Base-by-base conservation (phyloP, 2,113 vertebrate species). In the Oryzias melastigma region DNA sequence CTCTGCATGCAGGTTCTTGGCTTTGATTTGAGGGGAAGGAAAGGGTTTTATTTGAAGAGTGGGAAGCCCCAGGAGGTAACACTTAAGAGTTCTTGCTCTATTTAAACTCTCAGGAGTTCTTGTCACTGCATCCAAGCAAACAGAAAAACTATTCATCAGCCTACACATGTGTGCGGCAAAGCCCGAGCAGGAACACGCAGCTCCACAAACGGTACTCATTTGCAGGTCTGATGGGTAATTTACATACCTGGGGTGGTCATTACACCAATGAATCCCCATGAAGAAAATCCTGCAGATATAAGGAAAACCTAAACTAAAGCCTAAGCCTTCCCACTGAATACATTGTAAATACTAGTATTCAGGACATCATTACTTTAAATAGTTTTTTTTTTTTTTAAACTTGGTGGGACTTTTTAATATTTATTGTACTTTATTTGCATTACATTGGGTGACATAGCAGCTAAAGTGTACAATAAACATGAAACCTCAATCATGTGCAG, bases 51-150 rank as follows among this genome's bases (percentile, higher is more conserved):
- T 82, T 77, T 86, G 80, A 82, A 80, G 77, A 81, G 80, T 75
- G 79, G 83, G 85, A 86, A 85, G 77, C 78, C 84, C 82, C 85
- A 87, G 85, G 87, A 86, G 89, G 87, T 83, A 87, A 82, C 87
- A 87, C 84, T 87, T 91, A 79, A 50, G 68, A 60, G 52, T 76
- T 82, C 35, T 35, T 35, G 35, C 35, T 35, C 35, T 12, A 35
- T 35, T 35, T 35, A 35, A 87, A 82, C 87, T 86, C 84, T 87
- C 90, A 79, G 48, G 68, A 60, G 53, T 76, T 82, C 65, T 78
- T 83, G 85, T 85, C 79, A 81, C 76, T 79, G 82, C 79, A 70
- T 80, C 78, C 65, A 76, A 75, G 78, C 75, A 84, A 78, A 87
- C 84, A 85, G 70, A 84, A 72, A 62, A 71, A 83, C 70, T 75